Base-by-base conservation (phyloP, 2,888 invertebrate genomes). In the Campoletis raptor region DNA sequence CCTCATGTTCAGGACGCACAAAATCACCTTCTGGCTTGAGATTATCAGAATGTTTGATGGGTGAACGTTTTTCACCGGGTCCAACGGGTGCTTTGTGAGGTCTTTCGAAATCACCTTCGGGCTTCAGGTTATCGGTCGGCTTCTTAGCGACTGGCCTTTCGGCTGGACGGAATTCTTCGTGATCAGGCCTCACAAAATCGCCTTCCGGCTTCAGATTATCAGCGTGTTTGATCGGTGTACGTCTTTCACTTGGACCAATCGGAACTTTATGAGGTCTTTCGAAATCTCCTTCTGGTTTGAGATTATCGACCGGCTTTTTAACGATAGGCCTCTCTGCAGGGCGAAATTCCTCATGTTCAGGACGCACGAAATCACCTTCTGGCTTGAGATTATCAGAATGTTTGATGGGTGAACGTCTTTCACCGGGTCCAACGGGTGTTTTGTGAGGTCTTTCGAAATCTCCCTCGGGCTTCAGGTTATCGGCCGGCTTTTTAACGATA, bases 211-310 rank as follows among this genome's bases (percentile, higher is more conserved):
- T 95, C 10, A 97, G 92, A 89, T 96, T 96, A 89, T 96, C 96
- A 91, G 95, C 95, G 87, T 96, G 95, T 21, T 94, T 95, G 2
- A 93, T 91, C 0, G 93, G 88, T 0, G 96, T 94, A 21, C 64
- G 64, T 90, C 95, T 95, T 93, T 94, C 89, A 79, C 94, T 94
- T 4, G 95, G 95, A 1, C 91, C 91, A 52, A 93, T 91, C 21
- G 93, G 90, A 1, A 94, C 92, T 66, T 94, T 87, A 57, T 93
- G 94, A 86, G 96, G 96, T n/a, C 92, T 81, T 82, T 93, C 90
- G 76, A 95, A 94, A 0, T 96, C 95, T 0, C 96, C 95, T 89
- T 96, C 96, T 0, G 96, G 95, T 70, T 92, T 94, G 0, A 96
- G 91, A 91, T 97, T 96, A 89, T 96, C 96, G 12, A 92, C 9